Percentiles rank a stretch among this genome's conserved stretches.
These are phyloP conservation scores for Chelmon rostratus DNA, from an alignment of 2,797 vertebrate species.

Conservation along the genomic window DNA sequence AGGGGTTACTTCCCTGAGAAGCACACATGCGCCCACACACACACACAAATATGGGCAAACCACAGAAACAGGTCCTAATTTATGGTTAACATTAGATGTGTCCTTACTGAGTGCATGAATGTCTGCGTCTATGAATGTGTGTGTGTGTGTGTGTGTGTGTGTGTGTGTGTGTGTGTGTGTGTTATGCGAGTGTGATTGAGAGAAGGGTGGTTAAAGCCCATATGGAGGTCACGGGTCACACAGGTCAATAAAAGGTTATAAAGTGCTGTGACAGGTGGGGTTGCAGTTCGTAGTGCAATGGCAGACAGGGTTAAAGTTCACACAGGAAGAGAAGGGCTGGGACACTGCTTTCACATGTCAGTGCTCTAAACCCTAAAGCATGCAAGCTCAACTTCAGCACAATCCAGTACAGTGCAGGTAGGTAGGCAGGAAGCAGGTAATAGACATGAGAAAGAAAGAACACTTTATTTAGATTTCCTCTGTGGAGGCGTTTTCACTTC, in stretches of 20 bases:
- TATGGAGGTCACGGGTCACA: conserved; percentile 47
- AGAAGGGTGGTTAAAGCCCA: conserved; percentile 23
- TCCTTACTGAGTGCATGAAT: conserved; percentile 12
- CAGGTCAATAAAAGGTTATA: conserved; percentile 40
- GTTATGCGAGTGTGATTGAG: conserved; percentile 19
- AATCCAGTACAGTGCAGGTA: conserved; percentile 48
- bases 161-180: not conserved
- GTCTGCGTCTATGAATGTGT: conserved; percentile 10
- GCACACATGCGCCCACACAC: not conserved
- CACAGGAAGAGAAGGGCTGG: conserved; percentile 51
- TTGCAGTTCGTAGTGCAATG: conserved; percentile 62
- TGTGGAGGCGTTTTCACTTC: conserved; percentile 33
- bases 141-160: not conserved
- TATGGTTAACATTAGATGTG: conserved; percentile 35
- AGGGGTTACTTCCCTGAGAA: conserved; percentile 31
- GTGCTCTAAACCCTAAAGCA: conserved; percentile 67
- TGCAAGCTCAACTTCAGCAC: conserved; percentile 61
- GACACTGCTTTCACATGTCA: conserved; percentile 63
- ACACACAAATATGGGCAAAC: not conserved
- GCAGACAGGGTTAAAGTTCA: conserved; percentile 62
- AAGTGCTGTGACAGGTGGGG: conserved; percentile 53
- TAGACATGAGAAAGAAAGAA: conserved; percentile 31
- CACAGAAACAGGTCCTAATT: conserved; percentile 26
- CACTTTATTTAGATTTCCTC: conserved; percentile 34
- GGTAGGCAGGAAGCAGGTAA: conserved; percentile 47